A percentile compares a stretch with the other conserved stretches of the same genome.
Evolutionary conservation across 2,888 invertebrate species (phyloP).

Genomic region (Drosophila aldrichi): DNA sequence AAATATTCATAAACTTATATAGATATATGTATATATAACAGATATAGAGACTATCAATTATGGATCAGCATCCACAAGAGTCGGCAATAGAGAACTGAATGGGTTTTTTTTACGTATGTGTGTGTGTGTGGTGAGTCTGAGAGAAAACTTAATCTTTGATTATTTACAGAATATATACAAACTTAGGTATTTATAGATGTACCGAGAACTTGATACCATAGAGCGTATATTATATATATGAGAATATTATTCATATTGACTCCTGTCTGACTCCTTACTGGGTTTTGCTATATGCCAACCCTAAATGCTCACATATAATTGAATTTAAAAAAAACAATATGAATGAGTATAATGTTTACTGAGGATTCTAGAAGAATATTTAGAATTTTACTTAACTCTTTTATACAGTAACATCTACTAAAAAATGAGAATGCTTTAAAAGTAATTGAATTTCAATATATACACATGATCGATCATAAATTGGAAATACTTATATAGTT

Average conservation of each 20-base stretch:
- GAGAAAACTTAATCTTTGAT: background rate
- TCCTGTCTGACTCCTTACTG: too few relatives aligned
- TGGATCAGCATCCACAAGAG: slow-evolving; percentile 1
- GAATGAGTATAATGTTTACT: too few relatives aligned
- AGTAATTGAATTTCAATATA: too few relatives aligned
- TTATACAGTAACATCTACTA: too few relatives aligned
- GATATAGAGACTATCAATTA: background rate
- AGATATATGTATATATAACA: slow-evolving; percentile 3
- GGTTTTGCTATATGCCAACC: too few relatives aligned
- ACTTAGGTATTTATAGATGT: too few relatives aligned
- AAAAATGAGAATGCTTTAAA: too few relatives aligned
- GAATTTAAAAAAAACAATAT: too few relatives aligned
- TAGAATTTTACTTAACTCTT: too few relatives aligned
- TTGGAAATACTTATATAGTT: too few relatives aligned
- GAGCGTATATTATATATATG: background rate
- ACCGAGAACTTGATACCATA: background rate
- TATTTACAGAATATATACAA: background rate
- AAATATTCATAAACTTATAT: slow-evolving; percentile 46
- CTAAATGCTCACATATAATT: background rate
- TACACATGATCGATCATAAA: too few relatives aligned
- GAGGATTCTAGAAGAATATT: too few relatives aligned
- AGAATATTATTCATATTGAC: background rate
- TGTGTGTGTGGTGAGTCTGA: background rate
- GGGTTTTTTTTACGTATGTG: background rate
- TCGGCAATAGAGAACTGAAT: background rate